Base-by-base conservation (phyloP, 2,888 invertebrate species). In the Congeria kusceri region DNA sequence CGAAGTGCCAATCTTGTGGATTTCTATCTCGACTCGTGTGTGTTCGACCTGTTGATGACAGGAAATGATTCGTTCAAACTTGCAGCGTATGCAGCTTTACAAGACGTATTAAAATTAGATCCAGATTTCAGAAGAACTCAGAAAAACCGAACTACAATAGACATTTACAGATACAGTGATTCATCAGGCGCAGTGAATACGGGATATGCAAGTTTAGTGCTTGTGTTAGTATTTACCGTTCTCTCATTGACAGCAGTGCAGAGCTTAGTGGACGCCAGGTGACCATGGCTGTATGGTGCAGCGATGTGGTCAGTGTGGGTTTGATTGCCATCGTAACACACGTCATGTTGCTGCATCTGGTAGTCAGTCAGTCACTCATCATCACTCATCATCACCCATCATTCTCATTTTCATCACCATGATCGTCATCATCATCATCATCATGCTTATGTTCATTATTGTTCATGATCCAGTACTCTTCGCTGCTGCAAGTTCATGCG, bases 1-100 rank as follows among this genome's bases (percentile, higher is more conserved):
- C 89, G 91, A 15, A 86, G 91, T 23, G 91, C 92, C 27, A 91
- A 93, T 74, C 88, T 94, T 39, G 93, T 94, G 39, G 95, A 94
- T 86, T 94, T 94, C 85, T 95, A 95, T 90, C 93, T 95, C 82
- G 95, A 95, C 90, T 94, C 95, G 83, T 95, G 95, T 90, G 94
- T 95, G 69, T 95, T 95, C 88, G 95, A 95, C 90, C 91, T 95
- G 77, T 93, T 95, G 93, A 94, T 94, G 3, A 95, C 95, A 3
- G 95, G 95, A 1, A 94, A 94, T 67, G 89, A 91, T 20, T 93
- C 93, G 65, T 94, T 94, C 81, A 91, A 92, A n/a, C 80, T 91
- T 61, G 94, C 94, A 11, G 94, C 95, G 0, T 90, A 93, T 76
- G 91, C 92, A 4, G 94, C 95, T 1, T 92, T 94, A 79, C 88